Evolutionary conservation across 2,113 vertebrate species (phyloP).

Genomic region (Microcebus jonahi): DNA sequence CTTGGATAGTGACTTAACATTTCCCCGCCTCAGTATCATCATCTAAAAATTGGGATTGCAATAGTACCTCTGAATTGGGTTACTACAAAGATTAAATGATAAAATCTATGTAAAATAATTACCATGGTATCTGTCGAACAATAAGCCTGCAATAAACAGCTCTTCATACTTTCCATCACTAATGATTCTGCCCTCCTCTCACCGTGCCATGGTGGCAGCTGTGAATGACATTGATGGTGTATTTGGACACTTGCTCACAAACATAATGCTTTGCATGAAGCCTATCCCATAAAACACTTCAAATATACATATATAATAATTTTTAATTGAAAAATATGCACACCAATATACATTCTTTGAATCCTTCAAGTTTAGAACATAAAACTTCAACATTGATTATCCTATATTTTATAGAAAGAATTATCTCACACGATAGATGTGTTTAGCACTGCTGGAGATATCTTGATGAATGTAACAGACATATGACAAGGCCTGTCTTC

Average conservation of each 20-base stretch:
- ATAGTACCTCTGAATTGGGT: not conserved
- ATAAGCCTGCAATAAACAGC: not conserved
- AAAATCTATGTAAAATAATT: not conserved
- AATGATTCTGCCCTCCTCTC: not conserved
- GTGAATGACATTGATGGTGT: not conserved
- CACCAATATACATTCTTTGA: not conserved
- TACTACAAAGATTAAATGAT: not conserved
- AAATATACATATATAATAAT: not conserved
- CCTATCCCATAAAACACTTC: not conserved
- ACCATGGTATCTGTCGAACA: not conserved
- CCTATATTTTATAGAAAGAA: not conserved
- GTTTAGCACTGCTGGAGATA: not conserved
- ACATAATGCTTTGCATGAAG: not conserved
- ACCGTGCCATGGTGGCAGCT: not conserved
- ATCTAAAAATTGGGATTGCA: not conserved
- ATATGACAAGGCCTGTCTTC: not conserved
- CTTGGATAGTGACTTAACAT: not conserved
- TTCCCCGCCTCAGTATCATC: not conserved
- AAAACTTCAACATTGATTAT: not conserved
- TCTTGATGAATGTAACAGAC: not conserved
- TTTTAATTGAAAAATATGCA: constrained; percentile 13
- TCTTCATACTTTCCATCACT: not conserved
- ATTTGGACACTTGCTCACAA: not conserved
- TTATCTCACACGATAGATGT: not conserved
- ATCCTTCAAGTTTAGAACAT: not conserved